phyloP scores from a whole-genome alignment of 2,113 vertebrate species.

The Centrocercus urophasianus region DNA sequence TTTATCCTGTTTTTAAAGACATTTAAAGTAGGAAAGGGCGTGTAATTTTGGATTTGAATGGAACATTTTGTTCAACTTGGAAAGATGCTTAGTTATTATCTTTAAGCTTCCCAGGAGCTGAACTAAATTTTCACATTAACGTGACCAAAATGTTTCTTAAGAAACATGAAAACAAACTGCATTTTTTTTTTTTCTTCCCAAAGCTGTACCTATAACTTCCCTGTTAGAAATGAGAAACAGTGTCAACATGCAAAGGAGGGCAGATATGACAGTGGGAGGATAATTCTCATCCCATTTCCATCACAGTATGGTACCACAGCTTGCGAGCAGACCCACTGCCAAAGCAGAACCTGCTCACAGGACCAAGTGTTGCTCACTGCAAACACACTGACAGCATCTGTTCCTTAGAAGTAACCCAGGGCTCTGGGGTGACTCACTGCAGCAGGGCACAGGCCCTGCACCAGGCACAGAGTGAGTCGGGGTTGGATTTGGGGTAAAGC shows the following conservation, averaged over 20 bases:
- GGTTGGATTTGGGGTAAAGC: neutral
- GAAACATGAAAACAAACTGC: neutral
- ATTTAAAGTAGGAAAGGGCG: neutral
- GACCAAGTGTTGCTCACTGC: neutral
- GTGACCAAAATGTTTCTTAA: neutral
- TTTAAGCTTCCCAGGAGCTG: conserved; percentile 20
- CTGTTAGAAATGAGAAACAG: neutral
- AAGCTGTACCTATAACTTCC: neutral
- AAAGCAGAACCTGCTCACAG: neutral
- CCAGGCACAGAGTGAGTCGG: accelerated
- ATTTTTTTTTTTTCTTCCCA: neutral
- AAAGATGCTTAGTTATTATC: conserved; percentile 43
- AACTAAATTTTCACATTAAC: conserved; percentile 11
- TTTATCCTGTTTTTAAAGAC: neutral
- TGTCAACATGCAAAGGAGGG: neutral
- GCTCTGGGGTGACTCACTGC: neutral
- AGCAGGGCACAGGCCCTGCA: neutral
- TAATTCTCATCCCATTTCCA: neutral
- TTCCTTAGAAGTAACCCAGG: neutral
- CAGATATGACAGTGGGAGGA: neutral
- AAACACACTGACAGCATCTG: neutral
- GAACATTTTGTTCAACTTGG: neutral
- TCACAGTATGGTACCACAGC: neutral
- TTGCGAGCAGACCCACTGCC: neutral
- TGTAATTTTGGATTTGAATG: conserved; percentile 21